These are phyloP conservation scores for Ophion ellenae DNA, from an alignment of 2,888 invertebrate species.

Conservation along the genomic window DNA sequence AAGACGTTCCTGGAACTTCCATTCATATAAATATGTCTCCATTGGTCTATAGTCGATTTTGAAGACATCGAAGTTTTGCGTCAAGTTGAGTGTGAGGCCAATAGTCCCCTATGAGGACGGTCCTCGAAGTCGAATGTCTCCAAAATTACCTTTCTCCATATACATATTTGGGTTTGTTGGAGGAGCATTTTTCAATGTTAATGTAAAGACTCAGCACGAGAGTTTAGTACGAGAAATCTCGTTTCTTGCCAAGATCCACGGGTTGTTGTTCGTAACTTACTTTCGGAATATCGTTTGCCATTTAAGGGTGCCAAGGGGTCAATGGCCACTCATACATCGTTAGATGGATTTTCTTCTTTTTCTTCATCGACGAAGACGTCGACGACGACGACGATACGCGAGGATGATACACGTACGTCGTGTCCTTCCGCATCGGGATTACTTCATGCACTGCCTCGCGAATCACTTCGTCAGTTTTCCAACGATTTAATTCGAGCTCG, in stretches of 20 bases:
- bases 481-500: constrained; percentile 21
- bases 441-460: neutral
- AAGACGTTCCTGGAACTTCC: too few species aligned
- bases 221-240: constrained; percentile 44
- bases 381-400: constrained; percentile 3
- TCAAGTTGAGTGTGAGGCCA: too few species aligned
- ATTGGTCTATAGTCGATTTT: too few species aligned
- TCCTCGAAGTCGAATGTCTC: neutral
- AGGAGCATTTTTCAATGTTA: constrained; percentile 66
- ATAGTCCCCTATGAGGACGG: too few species aligned
- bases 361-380: constrained; percentile 9
- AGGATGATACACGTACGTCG: constrained; percentile 14
- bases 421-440: constrained; percentile 45
- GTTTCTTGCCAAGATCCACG: constrained; percentile 36
- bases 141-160: neutral
- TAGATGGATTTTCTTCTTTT: constrained; percentile 56
- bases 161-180: constrained; percentile 34
- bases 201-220: constrained; percentile 54
- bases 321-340: constrained; percentile 44
- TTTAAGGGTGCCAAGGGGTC: constrained; percentile 63
- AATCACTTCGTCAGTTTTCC: constrained; percentile 37
- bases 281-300: constrained; percentile 70
- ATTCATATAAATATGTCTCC: too few species aligned
- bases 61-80: too few species aligned
- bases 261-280: constrained; percentile 65